Evolutionary conservation across 2,113 vertebrate genomes (phyloP).

Genomic region (Paramormyrops kingsleyae): DNA sequence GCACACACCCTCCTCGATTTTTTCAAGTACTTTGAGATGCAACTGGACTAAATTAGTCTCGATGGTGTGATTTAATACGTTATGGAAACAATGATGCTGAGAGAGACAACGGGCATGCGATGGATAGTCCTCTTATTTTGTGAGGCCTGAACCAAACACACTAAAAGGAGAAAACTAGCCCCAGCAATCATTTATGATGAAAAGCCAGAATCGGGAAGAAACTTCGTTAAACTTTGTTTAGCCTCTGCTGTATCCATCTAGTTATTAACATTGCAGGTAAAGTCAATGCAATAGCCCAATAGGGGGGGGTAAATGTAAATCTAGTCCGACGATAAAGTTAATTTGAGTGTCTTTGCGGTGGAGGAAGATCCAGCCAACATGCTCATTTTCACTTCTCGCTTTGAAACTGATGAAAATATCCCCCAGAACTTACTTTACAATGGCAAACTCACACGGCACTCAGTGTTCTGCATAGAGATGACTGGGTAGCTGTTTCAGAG

Average conservation of each 20-base stretch:
- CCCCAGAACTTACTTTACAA: not conserved
- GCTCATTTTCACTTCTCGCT: constrained; percentile 15
- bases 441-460: not conserved
- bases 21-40: not conserved
- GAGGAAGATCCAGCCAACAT: not conserved
- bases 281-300: not conserved
- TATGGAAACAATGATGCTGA: not conserved
- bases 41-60: not conserved
- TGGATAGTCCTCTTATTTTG: not conserved
- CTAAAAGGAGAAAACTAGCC: not conserved
- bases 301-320: not conserved
- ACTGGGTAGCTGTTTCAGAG: not conserved
- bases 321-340: not conserved
- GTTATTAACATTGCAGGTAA: not conserved
- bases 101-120: not conserved
- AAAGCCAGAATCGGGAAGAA: not conserved
- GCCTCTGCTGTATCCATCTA: not conserved
- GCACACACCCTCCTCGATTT: not conserved
- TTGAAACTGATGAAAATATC: constrained; percentile 3
- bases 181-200: not conserved
- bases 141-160: not conserved
- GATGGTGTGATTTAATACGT: not conserved
- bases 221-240: not conserved
- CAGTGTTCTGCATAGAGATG: not conserved
- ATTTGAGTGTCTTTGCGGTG: not conserved